Conservation (phyloP, 2,113 vertebrate species). For the Scomber scombrus region DNA sequence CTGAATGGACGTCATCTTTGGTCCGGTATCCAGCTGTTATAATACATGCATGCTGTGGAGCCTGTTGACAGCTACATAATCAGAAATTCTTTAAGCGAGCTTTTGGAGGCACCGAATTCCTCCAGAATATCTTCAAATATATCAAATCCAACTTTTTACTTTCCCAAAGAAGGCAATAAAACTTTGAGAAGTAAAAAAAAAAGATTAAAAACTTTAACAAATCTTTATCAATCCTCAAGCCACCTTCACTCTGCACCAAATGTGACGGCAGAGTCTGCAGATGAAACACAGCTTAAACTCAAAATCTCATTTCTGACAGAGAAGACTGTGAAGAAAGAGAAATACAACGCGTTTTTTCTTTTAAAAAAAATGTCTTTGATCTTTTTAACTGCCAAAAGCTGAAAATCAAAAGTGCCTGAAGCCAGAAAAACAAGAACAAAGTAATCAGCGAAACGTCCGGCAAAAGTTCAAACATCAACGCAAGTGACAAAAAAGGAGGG, state of each 20-base stretch:
- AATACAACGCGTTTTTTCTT: neutral
- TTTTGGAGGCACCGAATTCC: no score
- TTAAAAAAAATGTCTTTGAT: neutral
- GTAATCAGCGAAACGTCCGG: neutral
- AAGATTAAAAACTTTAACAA: neutral
- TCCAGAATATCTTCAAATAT: no score
- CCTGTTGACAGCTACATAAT: no score
- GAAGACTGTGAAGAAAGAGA: neutral
- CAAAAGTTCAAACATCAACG: neutral
- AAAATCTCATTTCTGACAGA: conserved; percentile 20
- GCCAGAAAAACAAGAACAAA: neutral
- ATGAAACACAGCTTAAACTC: conserved; percentile 21
- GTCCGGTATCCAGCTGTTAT: no score
- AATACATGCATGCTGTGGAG: no score
- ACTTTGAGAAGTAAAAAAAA: no score
- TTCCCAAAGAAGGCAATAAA: no score
- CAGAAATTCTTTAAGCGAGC: no score
- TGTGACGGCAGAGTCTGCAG: neutral
- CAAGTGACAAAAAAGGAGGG: neutral
- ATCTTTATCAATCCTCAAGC: neutral
- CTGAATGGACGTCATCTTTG: no score
- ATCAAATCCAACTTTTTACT: no score
- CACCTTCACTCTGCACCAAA: neutral
- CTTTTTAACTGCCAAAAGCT: conserved; percentile 8
- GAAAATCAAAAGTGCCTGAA: neutral